phyloP scores from a whole-genome alignment of 2,797 vertebrate genomes.

The Enteromius fasciolatus region DNA sequence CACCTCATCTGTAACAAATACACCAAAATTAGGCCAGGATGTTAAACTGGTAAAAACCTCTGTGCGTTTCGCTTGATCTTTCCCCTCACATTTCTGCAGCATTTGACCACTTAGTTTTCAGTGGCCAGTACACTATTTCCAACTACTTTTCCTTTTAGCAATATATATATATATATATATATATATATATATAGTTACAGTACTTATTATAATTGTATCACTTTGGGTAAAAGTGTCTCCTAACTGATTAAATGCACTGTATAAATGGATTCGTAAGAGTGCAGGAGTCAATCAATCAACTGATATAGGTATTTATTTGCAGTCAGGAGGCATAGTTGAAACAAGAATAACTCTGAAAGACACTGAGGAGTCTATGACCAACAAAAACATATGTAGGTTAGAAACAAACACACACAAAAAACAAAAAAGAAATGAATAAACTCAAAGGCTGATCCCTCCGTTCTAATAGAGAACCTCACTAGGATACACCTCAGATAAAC shows the following conservation, averaged over 20 bases:
- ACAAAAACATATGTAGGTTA: constrained; percentile 7
- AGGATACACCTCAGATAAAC: constrained; percentile 32
- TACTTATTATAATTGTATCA: too few relatives aligned
- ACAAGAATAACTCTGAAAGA: constrained; percentile 36
- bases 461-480: constrained; percentile 67
- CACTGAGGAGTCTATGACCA: constrained; percentile 12
- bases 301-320: constrained; percentile 53
- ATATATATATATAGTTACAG: too few relatives aligned
- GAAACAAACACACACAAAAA: constrained; percentile 4
- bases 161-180: not conserved
- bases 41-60: not conserved
- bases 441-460: constrained; percentile 72
- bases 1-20: constrained; percentile 1
- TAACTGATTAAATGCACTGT: not conserved
- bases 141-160: not conserved
- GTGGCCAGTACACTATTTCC: not conserved
- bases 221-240: too few relatives aligned
- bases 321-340: constrained; percentile 45
- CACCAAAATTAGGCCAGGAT: not conserved
- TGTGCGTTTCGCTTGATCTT: not conserved
- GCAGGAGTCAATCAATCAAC: constrained; percentile 22
- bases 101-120: not conserved
- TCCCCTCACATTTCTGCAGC: not conserved
- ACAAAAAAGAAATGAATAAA: not conserved
- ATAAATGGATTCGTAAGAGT: not conserved